Conservation (phyloP, 2,113 vertebrate genomes). For the Leptocoma aspasia region DNA sequence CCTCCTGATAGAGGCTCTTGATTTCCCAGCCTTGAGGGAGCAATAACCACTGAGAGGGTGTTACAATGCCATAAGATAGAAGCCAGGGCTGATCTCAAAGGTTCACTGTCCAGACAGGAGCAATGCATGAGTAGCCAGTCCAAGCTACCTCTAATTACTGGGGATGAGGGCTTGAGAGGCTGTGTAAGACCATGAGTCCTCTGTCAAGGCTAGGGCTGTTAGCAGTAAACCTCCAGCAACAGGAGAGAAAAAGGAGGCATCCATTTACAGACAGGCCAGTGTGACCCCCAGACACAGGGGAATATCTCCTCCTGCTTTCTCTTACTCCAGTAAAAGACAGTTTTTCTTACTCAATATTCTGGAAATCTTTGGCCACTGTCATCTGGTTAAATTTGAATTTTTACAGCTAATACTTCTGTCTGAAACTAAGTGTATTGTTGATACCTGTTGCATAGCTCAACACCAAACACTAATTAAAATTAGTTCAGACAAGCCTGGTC, state of each 20-base stretch:
- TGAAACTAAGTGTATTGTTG: not conserved
- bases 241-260: not conserved
- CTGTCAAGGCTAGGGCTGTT: not conserved
- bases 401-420: not conserved
- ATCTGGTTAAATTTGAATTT: not conserved
- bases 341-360: not conserved
- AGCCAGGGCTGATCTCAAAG: not conserved
- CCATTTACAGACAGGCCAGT: not conserved
- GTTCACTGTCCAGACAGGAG: not conserved
- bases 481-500: not conserved
- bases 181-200: not conserved
- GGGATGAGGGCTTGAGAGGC: not conserved
- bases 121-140: not conserved
- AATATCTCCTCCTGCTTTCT: not conserved
- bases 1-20: not conserved
- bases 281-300: not conserved
- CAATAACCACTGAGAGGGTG: not conserved
- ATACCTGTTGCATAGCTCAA: not conserved
- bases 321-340: not conserved
- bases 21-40: not conserved
- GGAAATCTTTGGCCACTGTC: not conserved
- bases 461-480: not conserved
- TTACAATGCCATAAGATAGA: not conserved
- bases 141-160: not conserved
- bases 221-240: not conserved